Evolutionary conservation across 2,888 invertebrate genomes (phyloP), one percentile per base, ranked within the genome.

Genomic region (Odontothrips loti): DNA sequence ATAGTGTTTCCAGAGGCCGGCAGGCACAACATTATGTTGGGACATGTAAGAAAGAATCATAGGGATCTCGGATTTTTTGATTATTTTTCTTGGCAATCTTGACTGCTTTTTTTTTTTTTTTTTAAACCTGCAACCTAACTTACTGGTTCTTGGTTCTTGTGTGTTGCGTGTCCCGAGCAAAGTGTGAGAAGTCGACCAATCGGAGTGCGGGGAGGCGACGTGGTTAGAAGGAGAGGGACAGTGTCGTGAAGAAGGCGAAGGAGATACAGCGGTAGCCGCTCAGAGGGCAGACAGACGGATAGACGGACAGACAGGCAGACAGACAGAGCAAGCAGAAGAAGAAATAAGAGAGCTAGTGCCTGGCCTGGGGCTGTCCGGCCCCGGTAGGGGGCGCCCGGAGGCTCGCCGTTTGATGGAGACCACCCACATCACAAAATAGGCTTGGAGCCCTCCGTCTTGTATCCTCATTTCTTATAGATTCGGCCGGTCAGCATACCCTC

Each of bases 381-480:
- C 51, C 3, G 6, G 34, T 2, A 2, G 3, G 51, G 15, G 15
- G 15, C 51, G 51, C 51, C 51, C 10, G 6, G 51, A 10, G 15
- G 15, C 58, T 15, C 15, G 12, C 20, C 58, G n/a, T 58, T 17
- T 58, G 12, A 58, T 58, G 58, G 58, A 58, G 58, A 11, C 68
- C 27, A 27, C 68, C 68, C 68, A 75, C 68, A 75, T 75, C 68
- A 27, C 68, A 75, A 75, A 75, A 75, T 75, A 75, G 68, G 68
- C 68, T 75, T 12, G 1, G 68, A 12, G 68, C 68, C 12, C 68
- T 75, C 23, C 68, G 68, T 75, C 68, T 75, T 75, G 68, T 75
- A 75, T 75, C 68, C 68, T 75, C 68, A 75, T 75, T 75, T 75
- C 68, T 75, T 75, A 75, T 75, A 75, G 68, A 75, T 75, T 75